phyloP scores from a whole-genome alignment of 2,888 invertebrate species.

The Andrena flavipes region DNA sequence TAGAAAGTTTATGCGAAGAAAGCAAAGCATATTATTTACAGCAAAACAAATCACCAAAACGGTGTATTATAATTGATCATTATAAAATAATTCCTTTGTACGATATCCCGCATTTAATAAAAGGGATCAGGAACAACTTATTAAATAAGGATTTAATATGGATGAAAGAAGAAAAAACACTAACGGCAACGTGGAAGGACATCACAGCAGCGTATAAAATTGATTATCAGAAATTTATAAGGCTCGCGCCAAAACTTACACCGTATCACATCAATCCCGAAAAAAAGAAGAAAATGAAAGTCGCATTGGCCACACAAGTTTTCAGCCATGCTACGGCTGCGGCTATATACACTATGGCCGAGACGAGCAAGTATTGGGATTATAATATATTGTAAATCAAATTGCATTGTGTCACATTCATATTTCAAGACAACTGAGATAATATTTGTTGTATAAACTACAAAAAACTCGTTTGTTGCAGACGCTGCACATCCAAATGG shows the following conservation, averaged over 20 bases:
- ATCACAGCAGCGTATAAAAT: not conserved
- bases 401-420: not conserved
- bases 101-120: not conserved
- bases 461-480: not conserved
- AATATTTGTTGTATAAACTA: not conserved
- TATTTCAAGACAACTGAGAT: not conserved
- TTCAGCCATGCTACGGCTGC: not conserved
- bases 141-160: not conserved
- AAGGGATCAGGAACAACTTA: not conserved
- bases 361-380: not conserved
- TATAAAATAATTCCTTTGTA: not conserved
- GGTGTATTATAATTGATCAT: not conserved
- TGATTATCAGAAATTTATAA: not conserved
- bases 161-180: not conserved
- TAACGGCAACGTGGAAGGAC: not conserved
- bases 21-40: not conserved
- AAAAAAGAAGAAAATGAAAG: not conserved
- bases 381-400: not conserved
- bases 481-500: not conserved
- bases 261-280: too few relatives aligned
- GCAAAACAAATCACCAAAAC: not conserved
- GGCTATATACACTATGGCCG: not conserved
- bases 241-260: too few relatives aligned
- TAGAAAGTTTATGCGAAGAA: not conserved
- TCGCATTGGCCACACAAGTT: not conserved